phyloP scores from a whole-genome alignment of 2,797 vertebrate species.

The Cryptoblepharus egeriae region DNA sequence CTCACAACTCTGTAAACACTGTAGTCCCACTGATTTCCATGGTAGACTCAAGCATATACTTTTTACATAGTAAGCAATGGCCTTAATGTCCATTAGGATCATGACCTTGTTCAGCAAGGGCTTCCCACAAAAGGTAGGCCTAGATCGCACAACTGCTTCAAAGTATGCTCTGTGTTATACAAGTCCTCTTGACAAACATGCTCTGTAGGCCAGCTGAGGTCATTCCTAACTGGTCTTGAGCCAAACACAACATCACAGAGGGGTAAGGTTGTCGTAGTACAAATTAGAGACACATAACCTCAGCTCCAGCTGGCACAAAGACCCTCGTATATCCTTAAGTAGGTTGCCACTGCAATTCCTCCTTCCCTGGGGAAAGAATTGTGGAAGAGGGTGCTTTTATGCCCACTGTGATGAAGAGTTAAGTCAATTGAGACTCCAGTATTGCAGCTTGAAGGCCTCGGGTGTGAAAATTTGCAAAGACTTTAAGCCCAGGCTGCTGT shows the following conservation, averaged over 20 bases:
- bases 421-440: constrained; percentile 26
- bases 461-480: constrained; percentile 28
- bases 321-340: background rate
- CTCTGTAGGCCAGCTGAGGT: background rate
- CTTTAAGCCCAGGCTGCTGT: constrained; percentile 18
- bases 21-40: background rate
- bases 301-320: background rate
- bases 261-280: background rate
- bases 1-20: background rate
- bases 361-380: background rate
- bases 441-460: constrained; percentile 16
- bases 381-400: background rate
- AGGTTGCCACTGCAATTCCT: background rate
- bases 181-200: background rate
- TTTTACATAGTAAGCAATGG: background rate
- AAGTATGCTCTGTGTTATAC: background rate
- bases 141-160: background rate
- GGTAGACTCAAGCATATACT: background rate
- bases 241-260: background rate
- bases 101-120: background rate
- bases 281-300: background rate
- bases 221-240: background rate
- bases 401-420: background rate
- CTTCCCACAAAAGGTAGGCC: background rate
- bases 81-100: background rate